Evolutionary conservation across 2,888 invertebrate species (phyloP).

Genomic region (Rotaria magnacalcarata): DNA sequence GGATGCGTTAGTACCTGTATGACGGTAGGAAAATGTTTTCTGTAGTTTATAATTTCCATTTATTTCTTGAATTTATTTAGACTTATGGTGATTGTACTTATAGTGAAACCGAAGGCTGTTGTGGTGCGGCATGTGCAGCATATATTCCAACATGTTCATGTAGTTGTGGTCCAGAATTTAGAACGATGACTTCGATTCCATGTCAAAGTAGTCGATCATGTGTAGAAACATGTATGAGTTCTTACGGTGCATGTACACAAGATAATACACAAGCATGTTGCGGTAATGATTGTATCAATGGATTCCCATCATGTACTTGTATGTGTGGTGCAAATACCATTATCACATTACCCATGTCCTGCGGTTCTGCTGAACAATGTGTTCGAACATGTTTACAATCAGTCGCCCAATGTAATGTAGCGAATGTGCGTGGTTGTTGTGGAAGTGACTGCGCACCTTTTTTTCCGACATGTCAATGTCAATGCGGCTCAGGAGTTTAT

Average conservation of each 20-base stretch:
- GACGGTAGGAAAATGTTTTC: background rate
- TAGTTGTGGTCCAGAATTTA: slow-evolving; percentile 8
- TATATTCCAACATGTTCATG: background rate
- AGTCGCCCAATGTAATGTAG: background rate
- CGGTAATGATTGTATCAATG: background rate
- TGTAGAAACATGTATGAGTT: background rate
- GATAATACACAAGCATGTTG: slow-evolving; percentile 23
- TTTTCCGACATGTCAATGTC: slow-evolving; percentile 15
- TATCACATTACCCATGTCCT: background rate
- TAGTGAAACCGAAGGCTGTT: background rate
- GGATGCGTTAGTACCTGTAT: background rate
- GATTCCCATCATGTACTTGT: slow-evolving; percentile 19
- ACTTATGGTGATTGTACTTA: background rate
- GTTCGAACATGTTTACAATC: slow-evolving; percentile 21
- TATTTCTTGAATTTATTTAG: background rate
- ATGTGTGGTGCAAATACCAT: background rate
- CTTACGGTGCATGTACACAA: background rate
- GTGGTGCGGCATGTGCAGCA: background rate
- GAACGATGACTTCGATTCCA: background rate
- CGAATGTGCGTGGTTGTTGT: background rate
- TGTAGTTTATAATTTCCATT: background rate
- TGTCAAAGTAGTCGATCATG: background rate
- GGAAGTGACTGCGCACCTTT: background rate
- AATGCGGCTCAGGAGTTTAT: background rate
- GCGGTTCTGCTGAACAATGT: slow-evolving; percentile 17